A percentile compares a stretch with the other conserved stretches of the same genome.
Conservation (phyloP, 2,888 invertebrate species). For the Dioctria rufipes region DNA sequence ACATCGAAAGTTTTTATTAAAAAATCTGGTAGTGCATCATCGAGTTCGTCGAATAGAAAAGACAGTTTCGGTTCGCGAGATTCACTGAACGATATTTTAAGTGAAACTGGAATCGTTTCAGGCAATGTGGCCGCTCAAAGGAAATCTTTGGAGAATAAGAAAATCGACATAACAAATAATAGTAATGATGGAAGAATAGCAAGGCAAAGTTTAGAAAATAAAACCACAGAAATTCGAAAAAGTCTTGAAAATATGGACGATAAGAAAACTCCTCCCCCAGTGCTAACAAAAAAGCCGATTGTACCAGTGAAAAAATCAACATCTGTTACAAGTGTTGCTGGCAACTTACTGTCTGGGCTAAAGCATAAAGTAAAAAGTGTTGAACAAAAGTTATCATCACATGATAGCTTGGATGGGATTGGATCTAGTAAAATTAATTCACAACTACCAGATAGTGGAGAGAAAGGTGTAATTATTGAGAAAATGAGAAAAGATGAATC, state of each 20-base stretch:
- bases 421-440: constrained; percentile 70
- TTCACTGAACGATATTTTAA: constrained; percentile 70
- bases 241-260: constrained; percentile 70
- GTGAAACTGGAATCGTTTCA: constrained; percentile 68
- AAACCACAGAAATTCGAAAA: constrained; percentile 66
- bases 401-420: constrained; percentile 72
- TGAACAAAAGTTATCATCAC: constrained; percentile 73
- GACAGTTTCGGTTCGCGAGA: constrained; percentile 70
- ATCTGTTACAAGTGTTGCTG: constrained; percentile 74
- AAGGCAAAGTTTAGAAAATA: constrained; percentile 58
- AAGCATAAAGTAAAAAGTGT: constrained; percentile 75
- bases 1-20: constrained; percentile 66
- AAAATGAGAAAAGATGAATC: constrained; percentile 66
- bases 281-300: constrained; percentile 76
- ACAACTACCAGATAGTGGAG: constrained; percentile 63
- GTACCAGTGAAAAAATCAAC: constrained; percentile 81
- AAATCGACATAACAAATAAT: constrained; percentile 65
- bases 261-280: constrained; percentile 72
- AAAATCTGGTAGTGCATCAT: constrained; percentile 66
- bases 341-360: constrained; percentile 76
- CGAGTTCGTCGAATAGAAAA: constrained; percentile 66
- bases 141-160: constrained; percentile 72
- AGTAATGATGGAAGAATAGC: constrained; percentile 43
- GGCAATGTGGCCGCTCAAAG: constrained; percentile 74
- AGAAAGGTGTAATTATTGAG: constrained; percentile 63